Percentiles rank a stretch among this genome's conserved stretches.
These are phyloP conservation scores for Thunnus maccoyii DNA, from an alignment of 2,113 vertebrate species.

Conservation along the genomic window DNA sequence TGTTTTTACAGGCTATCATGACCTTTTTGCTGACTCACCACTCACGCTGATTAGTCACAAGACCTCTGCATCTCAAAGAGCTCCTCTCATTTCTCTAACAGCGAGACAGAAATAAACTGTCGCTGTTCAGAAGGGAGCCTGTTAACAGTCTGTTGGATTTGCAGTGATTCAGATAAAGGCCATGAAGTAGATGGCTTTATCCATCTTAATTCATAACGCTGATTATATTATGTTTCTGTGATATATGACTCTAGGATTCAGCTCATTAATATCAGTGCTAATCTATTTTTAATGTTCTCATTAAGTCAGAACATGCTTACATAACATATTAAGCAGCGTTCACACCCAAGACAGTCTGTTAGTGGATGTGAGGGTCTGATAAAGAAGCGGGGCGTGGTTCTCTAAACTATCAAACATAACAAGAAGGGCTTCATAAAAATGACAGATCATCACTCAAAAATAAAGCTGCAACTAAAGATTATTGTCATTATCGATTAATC, in stretches of 20 bases:
- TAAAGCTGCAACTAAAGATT: background rate
- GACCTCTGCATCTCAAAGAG: slow-evolving; percentile 45
- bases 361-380: slow-evolving; percentile 46
- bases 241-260: background rate
- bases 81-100: slow-evolving; percentile 36
- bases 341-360: background rate
- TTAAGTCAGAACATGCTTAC: background rate
- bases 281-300: background rate
- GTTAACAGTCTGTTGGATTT: background rate
- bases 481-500: too few relatives aligned
- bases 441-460: background rate
- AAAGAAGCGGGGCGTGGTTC: slow-evolving; percentile 51
- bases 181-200: slow-evolving; percentile 9
- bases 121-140: background rate
- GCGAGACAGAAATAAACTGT: slow-evolving; percentile 29
- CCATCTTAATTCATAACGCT: slow-evolving; percentile 6
- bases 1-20: background rate
- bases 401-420: background rate
- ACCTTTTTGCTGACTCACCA: slow-evolving; percentile 19
- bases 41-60: slow-evolving; percentile 55
- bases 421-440: background rate
- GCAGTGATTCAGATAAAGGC: background rate
- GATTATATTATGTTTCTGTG: slow-evolving; percentile 6
- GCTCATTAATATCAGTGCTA: background rate
- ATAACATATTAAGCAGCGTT: background rate